Base-by-base conservation (phyloP, 2,888 invertebrate species). In the Ophonus ardosiacus region DNA sequence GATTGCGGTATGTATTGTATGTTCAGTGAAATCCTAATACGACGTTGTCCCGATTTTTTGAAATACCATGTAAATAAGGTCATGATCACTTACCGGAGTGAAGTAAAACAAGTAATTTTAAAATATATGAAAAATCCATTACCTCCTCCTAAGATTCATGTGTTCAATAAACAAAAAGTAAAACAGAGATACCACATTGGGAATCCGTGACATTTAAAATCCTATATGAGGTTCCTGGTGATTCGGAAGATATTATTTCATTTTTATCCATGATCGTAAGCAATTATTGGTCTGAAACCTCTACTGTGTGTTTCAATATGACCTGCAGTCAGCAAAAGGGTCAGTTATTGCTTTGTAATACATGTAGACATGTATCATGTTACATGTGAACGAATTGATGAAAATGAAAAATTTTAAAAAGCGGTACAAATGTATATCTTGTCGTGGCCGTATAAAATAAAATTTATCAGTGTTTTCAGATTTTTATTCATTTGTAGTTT, bases 1-100 rank as follows among this genome's bases (percentile, higher is more conserved):
- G 63, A 63, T 21, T 63, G 63, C 21, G 63, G 21, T 21, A 63
- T 63, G 63, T 63, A 21, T 63, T 63, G 15, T 63, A 21, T 17
- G 21, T 59, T 59, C 5, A 17, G 5, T 7, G 59, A 59, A 59
- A 63, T 63, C 0, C 63, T 63, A 24, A 63, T 63, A 21, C 1
- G 21, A 21, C 1, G 63, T 17, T 17, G 18, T 18, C 8, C 8
- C 2, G 18, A 15, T 18, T 5, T 18, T 61, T 18, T 61, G 2
- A 18, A 61, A 17, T 61, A 61, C 13, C 21, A 63, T 24, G 6
- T 8, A 63, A 63, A 24, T 7, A 63, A 24, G 5, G 18, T 21
- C 6, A 63, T 63, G 63, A 63, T 21, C 21, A 24, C 10, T 8
- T 63, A 63, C 63, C 15, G 18, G 18, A 18, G 18, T 21, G 18